These are phyloP conservation scores for Philhelius pedissequus DNA, from an alignment of 2,888 invertebrate genomes.

Conservation along the genomic window DNA sequence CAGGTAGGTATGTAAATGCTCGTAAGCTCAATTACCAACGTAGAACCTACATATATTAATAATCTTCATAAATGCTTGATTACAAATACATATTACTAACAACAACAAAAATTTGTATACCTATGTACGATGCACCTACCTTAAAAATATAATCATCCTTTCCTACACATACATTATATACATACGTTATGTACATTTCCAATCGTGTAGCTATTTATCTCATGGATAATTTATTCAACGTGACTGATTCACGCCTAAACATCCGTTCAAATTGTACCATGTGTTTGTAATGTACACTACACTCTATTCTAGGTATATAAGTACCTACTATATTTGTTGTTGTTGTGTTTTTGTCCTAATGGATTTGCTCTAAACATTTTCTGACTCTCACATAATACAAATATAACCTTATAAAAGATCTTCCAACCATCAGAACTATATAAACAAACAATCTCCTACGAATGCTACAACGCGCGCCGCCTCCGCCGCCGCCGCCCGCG, in stretches of 20 bases:
- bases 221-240: conserved; percentile 31
- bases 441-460: conserved; percentile 49
- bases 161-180: not conserved
- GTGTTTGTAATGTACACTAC: not conserved
- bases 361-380: conserved; percentile 22
- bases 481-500: too few relatives aligned
- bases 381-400: conserved; percentile 19
- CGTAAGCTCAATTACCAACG: too few relatives aligned
- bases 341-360: conserved; percentile 3
- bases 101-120: too few relatives aligned
- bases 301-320: too few relatives aligned
- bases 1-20: too few relatives aligned
- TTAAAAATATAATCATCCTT: not conserved
- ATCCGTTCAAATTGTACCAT: conserved; percentile 36
- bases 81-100: too few relatives aligned
- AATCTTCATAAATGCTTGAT: too few relatives aligned
- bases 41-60: too few relatives aligned
- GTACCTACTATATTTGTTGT: not conserved
- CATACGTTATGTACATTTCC: not conserved
- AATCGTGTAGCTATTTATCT: not conserved
- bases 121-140: too few relatives aligned
- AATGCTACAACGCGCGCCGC: not conserved
- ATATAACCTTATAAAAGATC: conserved; percentile 27
- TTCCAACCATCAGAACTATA: conserved; percentile 38
- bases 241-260: conserved; percentile 52